Evolutionary conservation across 2,113 vertebrate species (phyloP).

Genomic region (Indicator indicator): DNA sequence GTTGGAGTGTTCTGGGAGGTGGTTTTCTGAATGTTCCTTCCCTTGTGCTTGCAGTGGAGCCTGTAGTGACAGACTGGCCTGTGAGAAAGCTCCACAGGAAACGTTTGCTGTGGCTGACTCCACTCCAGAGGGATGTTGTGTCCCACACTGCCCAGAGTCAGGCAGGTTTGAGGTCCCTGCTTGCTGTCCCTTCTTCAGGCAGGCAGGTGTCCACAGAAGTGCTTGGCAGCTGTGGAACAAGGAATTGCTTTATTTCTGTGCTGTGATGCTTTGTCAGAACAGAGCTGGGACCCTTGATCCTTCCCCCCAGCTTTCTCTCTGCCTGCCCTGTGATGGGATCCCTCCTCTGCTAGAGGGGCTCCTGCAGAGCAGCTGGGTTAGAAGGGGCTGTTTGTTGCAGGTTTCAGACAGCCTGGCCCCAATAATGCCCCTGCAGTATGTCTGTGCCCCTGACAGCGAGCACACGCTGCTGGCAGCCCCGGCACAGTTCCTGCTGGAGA

Average conservation of each 20-base stretch:
- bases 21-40: background rate
- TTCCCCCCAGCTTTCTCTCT: background rate
- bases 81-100: background rate
- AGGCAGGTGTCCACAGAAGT: background rate
- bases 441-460: slow-evolving; percentile 97
- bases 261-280: background rate
- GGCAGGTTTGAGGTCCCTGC: background rate
- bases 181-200: background rate
- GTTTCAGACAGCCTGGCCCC: slow-evolving; percentile 82
- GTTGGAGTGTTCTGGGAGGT: background rate
- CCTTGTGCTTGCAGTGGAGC: background rate
- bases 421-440: slow-evolving; percentile 90
- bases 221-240: background rate
- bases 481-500: slow-evolving; percentile 94
- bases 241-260: background rate
- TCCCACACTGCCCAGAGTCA: background rate
- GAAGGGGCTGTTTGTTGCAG: slow-evolving; percentile 70
- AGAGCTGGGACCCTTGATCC: background rate
- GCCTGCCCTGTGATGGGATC: background rate
- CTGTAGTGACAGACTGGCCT: background rate
- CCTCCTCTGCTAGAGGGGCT: background rate
- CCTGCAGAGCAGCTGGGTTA: background rate
- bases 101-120: background rate
- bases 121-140: background rate
- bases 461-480: slow-evolving; percentile 92